Conservation (phyloP, 2,113 vertebrate genomes). For the Leucoraja erinaceus region DNA sequence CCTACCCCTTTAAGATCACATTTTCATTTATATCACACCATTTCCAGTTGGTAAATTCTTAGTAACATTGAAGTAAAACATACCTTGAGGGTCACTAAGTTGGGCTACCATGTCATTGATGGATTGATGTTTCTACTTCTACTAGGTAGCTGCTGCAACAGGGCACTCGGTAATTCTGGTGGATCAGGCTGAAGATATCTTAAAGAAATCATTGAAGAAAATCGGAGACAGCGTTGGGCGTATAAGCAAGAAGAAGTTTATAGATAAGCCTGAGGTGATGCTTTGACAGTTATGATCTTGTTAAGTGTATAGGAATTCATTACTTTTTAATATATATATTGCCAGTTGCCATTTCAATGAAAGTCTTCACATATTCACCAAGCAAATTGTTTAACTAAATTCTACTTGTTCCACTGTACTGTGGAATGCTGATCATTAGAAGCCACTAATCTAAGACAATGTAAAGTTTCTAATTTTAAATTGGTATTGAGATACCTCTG, state of each 20-base stretch:
- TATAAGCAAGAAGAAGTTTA: slow-evolving; percentile 89
- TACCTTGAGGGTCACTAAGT: neutral
- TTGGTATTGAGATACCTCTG: neutral
- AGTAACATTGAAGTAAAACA: neutral
- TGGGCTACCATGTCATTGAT: neutral
- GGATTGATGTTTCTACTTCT: neutral
- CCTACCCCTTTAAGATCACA: neutral
- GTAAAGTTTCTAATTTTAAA: neutral
- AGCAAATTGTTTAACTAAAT: neutral
- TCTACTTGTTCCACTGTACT: neutral
- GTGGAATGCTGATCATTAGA: neutral
- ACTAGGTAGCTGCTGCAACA: slow-evolving; percentile 80
- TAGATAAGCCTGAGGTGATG: slow-evolving; percentile 81
- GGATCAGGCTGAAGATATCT: slow-evolving; percentile 82
- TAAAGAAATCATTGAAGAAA: slow-evolving; percentile 73
- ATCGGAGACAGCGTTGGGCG: slow-evolving; percentile 82
- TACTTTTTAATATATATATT: neutral
- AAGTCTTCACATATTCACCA: neutral
- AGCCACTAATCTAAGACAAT: neutral
- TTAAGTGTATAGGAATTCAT: neutral
- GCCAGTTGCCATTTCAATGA: neutral
- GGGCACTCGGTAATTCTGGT: slow-evolving; percentile 87
- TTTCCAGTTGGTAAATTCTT: neutral
- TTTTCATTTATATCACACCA: neutral
- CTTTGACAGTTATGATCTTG: neutral